Base-by-base conservation (phyloP, 2,113 vertebrate species). In the Chaetodon auriga region DNA sequence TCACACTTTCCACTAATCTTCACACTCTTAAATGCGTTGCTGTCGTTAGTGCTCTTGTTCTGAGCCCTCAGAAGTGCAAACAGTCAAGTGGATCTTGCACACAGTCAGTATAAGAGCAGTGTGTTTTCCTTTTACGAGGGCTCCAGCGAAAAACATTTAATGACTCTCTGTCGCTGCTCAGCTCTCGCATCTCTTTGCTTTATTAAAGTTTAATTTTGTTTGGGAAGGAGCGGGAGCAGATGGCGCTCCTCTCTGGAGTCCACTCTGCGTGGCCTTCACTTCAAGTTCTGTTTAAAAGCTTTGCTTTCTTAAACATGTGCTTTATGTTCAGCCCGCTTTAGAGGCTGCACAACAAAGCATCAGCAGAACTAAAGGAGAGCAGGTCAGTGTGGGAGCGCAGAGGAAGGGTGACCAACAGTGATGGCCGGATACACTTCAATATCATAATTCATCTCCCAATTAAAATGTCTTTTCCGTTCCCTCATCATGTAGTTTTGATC, bases 161-260 rank as follows among this genome's bases (percentile, higher is more conserved):
- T 46, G 55, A 19, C 57, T 46, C 45, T 36, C 45, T 68, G 41
- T 63, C 62, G 21, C 81, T 0, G 70, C 69, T 64, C 21, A 19
- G 72, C 57, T 43, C 69, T 73, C 25, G 7, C 36, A 30, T 53
- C 68, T 80, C 58, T 83, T 74, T 12, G 6, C 19, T 35, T 74
- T 38, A 84, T 89, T 64, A 78, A 89, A 78, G 48, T 88, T 89
- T 82, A 1, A 87, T 87, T 75, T 57, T 64, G 46, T 81, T 69
- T 35, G 54, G 9, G 70, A 10, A 36, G 45, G 16, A 64, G 66
- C 30, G 45, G 68, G 16, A 64, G 66, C 30, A 49, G 68, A 54
- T 54, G 57, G 36, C 48, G 0, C 18, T 45, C 38, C 36, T 48
- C 48, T 63, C 36, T 16, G 3, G 48, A 79, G 72, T 41, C 61